phyloP scores from a whole-genome alignment of 2,888 invertebrate genomes.

The Volucella inflata region DNA sequence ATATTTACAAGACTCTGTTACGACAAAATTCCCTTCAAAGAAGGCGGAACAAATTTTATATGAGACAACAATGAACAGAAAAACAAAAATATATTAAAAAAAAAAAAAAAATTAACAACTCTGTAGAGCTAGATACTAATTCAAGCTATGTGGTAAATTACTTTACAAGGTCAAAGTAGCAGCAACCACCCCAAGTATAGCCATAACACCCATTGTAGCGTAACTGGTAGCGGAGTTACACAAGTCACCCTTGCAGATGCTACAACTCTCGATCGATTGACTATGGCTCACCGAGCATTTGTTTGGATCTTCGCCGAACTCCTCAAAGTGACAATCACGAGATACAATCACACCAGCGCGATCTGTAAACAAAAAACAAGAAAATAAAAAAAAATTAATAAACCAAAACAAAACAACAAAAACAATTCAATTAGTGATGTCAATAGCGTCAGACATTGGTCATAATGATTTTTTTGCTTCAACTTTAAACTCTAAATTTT shows the following conservation, averaged over 20 bases:
- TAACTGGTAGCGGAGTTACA: slow-evolving; percentile 85
- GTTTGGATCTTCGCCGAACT: slow-evolving; percentile 79
- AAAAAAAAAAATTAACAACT: slow-evolving; percentile 7
- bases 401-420: slow-evolving; percentile 2
- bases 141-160: neutral
- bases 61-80: neutral
- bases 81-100: neutral
- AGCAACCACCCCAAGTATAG: slow-evolving; percentile 78
- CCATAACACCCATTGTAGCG: slow-evolving; percentile 78
- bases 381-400: slow-evolving; percentile 8
- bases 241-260: slow-evolving; percentile 88
- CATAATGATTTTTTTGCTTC: neutral
- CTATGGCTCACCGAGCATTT: slow-evolving; percentile 81
- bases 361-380: slow-evolving; percentile 76
- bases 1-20: slow-evolving; percentile 29
- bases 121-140: neutral
- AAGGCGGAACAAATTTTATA: neutral
- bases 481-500: slow-evolving; percentile 4
- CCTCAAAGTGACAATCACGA: slow-evolving; percentile 82
- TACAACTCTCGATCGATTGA: slow-evolving; percentile 84
- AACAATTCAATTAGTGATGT: slow-evolving; percentile 2
- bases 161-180: slow-evolving; percentile 78
- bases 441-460: neutral
- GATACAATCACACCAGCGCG: slow-evolving; percentile 81
- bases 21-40: neutral